phyloP scores from a whole-genome alignment of 2,888 invertebrate species.

The Nyleta sp. region DNA sequence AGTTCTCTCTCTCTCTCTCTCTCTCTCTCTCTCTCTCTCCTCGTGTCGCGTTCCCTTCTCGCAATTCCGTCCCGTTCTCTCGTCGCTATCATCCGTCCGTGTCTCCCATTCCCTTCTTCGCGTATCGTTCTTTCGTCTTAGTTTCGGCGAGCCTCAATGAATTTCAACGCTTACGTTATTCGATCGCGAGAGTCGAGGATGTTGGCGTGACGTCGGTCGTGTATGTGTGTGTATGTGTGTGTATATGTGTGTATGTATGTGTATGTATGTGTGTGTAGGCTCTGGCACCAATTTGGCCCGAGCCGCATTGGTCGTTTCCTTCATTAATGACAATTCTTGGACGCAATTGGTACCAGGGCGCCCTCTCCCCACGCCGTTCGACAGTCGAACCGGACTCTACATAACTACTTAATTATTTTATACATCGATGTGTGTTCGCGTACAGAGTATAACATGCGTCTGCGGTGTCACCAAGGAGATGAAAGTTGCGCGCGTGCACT shows the following conservation, averaged over 20 bases:
- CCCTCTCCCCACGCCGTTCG: constrained; percentile 29
- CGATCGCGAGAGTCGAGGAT: constrained; percentile 61
- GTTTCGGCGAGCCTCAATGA: constrained; percentile 66
- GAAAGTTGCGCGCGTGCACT: constrained; percentile 27
- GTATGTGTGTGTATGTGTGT: too few species aligned
- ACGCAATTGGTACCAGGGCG: not conserved
- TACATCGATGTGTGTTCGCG: constrained; percentile 72
- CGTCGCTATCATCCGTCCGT: constrained; percentile 9
- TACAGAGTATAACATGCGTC: constrained; percentile 70
- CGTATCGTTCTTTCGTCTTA: constrained; percentile 16
- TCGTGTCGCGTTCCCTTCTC: constrained; percentile 66
- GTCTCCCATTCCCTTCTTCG: not conserved
- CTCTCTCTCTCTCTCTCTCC: too few species aligned
- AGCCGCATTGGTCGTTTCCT: too few species aligned
- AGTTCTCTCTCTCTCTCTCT: too few species aligned
- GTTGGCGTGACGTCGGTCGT: too few species aligned
- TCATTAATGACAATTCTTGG: too few species aligned
- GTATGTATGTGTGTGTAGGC: too few species aligned
- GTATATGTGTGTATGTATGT: too few species aligned
- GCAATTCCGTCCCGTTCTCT: constrained; percentile 27
- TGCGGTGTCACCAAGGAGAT: constrained; percentile 57
- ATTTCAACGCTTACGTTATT: constrained; percentile 46
- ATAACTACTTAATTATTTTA: constrained; percentile 70
- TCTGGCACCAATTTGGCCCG: constrained; percentile 1
- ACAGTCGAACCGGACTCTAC: constrained; percentile 66